Conservation (phyloP, 2,888 invertebrate genomes). For the Luffia ferchaultella region DNA sequence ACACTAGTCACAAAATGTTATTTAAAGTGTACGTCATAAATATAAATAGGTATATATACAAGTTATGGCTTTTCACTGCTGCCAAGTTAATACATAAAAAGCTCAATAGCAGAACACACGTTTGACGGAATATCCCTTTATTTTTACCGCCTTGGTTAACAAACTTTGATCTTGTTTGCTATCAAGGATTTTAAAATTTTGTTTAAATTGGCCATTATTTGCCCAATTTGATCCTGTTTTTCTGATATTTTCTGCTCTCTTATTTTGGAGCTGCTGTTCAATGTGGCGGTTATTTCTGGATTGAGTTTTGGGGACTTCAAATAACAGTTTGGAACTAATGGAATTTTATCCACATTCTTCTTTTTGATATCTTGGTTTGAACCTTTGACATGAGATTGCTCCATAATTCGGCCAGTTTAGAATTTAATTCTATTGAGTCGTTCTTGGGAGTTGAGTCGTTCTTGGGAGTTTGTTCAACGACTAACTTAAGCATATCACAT, state of each 20-base stretch:
- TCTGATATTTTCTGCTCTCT: neutral
- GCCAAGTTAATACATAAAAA: too few relatives aligned
- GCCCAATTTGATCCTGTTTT: constrained; percentile 1
- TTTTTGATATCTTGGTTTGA: neutral
- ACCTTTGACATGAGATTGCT: neutral
- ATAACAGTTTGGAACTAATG: neutral
- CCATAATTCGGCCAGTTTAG: constrained; percentile 9
- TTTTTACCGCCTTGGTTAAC: too few relatives aligned
- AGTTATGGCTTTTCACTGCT: too few relatives aligned
- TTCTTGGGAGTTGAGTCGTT: too few relatives aligned
- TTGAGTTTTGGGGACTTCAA: neutral
- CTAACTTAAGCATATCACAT: neutral
- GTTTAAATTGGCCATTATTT: neutral
- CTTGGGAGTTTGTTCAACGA: neutral
- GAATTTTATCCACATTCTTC: neutral
- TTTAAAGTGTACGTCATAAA: too few relatives aligned
- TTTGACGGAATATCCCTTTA: too few relatives aligned
- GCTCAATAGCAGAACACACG: too few relatives aligned
- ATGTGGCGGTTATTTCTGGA: neutral
- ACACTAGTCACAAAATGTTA: too few relatives aligned
- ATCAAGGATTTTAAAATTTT: neutral
- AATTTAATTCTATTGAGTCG: neutral
- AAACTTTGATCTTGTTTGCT: neutral
- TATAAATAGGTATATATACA: too few relatives aligned
- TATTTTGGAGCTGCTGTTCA: neutral